Conservation (phyloP, 1,140 invertebrate genomes). For the Physella acuta region DNA sequence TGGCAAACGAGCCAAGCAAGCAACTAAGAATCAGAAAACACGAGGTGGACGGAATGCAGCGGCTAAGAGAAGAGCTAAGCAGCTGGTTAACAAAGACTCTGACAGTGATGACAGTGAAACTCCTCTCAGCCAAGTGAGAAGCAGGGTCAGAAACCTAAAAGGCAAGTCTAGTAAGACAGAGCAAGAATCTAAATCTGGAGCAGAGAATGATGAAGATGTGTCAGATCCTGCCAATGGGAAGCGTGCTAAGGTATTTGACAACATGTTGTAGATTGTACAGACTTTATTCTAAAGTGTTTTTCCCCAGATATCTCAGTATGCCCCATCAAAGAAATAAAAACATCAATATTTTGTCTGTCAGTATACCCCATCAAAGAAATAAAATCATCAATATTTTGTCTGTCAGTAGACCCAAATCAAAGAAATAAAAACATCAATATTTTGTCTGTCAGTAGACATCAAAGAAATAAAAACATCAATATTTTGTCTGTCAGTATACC, state of each 20-base stretch:
- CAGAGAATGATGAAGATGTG: neutral
- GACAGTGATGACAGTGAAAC: conserved; percentile 28
- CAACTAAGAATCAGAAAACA: conserved; percentile 12
- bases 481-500: no score
- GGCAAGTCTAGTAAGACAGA: neutral
- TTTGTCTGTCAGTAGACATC: no score
- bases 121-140: conserved; percentile 8
- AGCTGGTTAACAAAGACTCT: conserved; percentile 2
- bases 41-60: conserved; percentile 20
- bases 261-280: no score
- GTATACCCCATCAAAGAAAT: no score
- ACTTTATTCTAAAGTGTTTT: no score
- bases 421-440: no score
- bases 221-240: conserved; percentile 21
- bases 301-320: no score
- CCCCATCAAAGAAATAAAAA: no score
- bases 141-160: conserved; percentile 3
- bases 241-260: conserved; percentile 26
- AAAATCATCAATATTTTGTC: no score
- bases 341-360: no score
- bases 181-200: neutral
- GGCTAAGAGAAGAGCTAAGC: conserved; percentile 3
- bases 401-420: no score
- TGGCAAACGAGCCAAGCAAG: conserved; percentile 31
- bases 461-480: no score